Evolutionary conservation across 2,797 vertebrate genomes (phyloP).

Genomic region (Sebastes trivittatus): DNA sequence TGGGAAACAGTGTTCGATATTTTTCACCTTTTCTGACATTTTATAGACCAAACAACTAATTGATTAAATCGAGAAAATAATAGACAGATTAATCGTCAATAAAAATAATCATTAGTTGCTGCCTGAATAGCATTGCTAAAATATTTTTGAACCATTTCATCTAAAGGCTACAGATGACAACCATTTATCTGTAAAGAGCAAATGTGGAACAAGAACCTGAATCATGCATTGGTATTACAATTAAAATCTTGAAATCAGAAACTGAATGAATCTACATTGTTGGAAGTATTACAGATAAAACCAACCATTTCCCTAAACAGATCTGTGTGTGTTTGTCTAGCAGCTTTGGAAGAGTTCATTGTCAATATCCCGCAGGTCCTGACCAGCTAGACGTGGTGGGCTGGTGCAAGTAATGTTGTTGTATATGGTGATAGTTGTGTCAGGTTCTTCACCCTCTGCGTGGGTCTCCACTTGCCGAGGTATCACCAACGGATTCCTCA

Average conservation of each 20-base stretch:
- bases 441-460: conserved; percentile 88
- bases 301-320: background rate
- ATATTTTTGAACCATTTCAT: background rate
- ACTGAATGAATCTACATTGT: background rate
- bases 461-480: conserved; percentile 88
- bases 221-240: background rate
- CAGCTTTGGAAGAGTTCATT: conserved; percentile 86
- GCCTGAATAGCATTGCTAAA: rapidly evolving
- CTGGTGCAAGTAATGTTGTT: conserved; percentile 94
- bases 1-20: too few relatives aligned
- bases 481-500: conserved; percentile 82
- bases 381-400: conserved; percentile 81
- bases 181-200: background rate
- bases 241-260: conserved; percentile 12
- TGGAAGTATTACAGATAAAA: background rate
- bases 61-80: too few relatives aligned
- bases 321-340: conserved; percentile 61
- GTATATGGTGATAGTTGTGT: conserved; percentile 84
- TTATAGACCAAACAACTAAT: too few relatives aligned
- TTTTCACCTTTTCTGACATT: too few relatives aligned
- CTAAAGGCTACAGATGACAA: background rate
- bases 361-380: conserved; percentile 88
- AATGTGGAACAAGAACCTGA: background rate
- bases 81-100: too few relatives aligned
- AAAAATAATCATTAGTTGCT: rapidly evolving